phyloP scores from a whole-genome alignment of 2,888 invertebrate species.

The Pristionchus arcanus region DNA sequence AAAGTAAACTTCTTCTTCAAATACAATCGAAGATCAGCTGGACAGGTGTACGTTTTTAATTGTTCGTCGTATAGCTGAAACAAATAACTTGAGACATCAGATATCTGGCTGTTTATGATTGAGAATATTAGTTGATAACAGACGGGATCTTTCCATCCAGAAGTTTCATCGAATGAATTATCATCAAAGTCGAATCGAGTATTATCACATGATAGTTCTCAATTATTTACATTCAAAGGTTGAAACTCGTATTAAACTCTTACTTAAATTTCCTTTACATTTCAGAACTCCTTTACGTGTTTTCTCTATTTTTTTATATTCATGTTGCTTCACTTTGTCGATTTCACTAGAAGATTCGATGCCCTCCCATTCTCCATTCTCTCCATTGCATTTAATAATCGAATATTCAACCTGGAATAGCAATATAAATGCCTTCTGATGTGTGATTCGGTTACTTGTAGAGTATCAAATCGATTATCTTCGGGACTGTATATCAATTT shows the following conservation, averaged over 20 bases:
- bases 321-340: background rate
- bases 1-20: background rate
- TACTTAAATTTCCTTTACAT: background rate
- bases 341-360: background rate
- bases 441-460: too few species aligned
- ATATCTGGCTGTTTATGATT: background rate
- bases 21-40: background rate
- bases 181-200: constrained; percentile 16
- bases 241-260: background rate
- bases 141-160: background rate
- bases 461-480: background rate
- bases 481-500: background rate
- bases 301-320: background rate
- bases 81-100: background rate
- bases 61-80: background rate
- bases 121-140: background rate
- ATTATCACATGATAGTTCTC: background rate
- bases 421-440: background rate
- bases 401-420: background rate
- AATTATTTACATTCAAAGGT: background rate
- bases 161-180: background rate
- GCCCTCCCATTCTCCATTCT: background rate
- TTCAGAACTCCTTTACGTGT: background rate
- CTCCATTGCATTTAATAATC: background rate
- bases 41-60: background rate